Evolutionary conservation across 2,797 vertebrate genomes (phyloP), one percentile per base, ranked within the genome.

Genomic region (Bucorvus abyssinicus): DNA sequence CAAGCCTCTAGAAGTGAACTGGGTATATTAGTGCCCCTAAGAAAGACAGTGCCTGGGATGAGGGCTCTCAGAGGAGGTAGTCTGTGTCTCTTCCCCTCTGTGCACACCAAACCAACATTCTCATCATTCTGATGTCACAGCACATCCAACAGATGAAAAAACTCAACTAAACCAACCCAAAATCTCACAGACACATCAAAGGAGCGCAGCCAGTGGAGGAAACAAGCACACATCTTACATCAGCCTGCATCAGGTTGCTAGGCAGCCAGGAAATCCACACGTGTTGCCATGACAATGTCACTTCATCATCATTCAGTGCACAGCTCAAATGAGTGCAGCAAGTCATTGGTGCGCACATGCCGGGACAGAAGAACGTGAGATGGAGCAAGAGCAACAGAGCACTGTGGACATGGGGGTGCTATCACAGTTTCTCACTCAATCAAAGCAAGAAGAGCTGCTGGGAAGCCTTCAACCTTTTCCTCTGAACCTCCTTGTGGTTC

Each of bases 261-360:
- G 6, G 97, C 89, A 53, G 97, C 96, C 82, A 59, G 83, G 83
- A 93, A 80, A 95, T 94, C 95, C 91, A 94, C 95, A 87, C 76
- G 42, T 89, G 97, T 98, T 97, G 97, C 98, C 97, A 98, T 98
- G 97, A 96, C 94, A 63, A 98, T 95, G 94, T 94, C 96, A 93
- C 94, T 91, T 96, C 96, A 96, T 97, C 91, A 13, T 55, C 95
- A 95, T 96, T 95, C 95, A 9, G 73, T 8, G 79, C 94, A 96
- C 95, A 77, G 89, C 56, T 50, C 53, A 24, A 36, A 55, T 23
- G 68, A 89, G 86, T 2, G 65, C 65, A 81, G 92, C 50, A 42
- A 44, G 84, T 23, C 73, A 17, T 60, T 30, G 30, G 45, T 64
- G 84, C 2, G 7, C 88, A 34, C 68, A 23, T 69, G 78, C 78